Percentiles rank a stretch among this genome's conserved stretches.
phyloP scores from a whole-genome alignment of 2,797 vertebrate genomes.

The Iguana delicatissima region DNA sequence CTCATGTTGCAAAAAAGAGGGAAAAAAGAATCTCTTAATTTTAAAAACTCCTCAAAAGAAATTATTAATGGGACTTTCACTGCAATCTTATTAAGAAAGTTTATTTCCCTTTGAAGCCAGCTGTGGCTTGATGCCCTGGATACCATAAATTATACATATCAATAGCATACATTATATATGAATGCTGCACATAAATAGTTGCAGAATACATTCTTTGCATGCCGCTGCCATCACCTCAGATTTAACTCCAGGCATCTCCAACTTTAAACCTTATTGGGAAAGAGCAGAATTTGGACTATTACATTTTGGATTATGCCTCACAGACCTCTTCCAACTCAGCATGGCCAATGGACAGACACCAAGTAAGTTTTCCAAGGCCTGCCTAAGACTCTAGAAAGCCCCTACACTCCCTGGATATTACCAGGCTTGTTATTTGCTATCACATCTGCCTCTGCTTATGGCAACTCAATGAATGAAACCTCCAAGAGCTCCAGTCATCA shows the following conservation, averaged over 20 bases:
- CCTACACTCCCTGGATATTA: no score
- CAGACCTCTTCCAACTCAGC: no score
- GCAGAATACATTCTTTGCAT: not conserved
- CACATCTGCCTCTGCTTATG: no score
- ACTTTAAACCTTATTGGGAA: not conserved
- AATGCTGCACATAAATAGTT: not conserved
- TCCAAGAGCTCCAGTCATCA: no score
- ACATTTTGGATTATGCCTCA: no score
- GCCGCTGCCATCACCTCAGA: no score
- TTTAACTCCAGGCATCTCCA: not conserved
- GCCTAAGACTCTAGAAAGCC: not conserved
- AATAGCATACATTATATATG: not conserved
- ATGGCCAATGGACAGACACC: no score
- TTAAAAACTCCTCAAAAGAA: not conserved
- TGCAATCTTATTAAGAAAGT: not conserved
- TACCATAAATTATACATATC: conserved; percentile 11
- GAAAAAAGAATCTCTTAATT: not conserved
- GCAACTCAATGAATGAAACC: no score
- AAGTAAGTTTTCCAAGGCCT: no score
- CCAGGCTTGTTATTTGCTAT: not conserved
- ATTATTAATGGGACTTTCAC: not conserved
- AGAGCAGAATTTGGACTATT: not conserved
- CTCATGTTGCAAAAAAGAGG: not conserved
- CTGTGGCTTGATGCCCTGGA: not conserved
- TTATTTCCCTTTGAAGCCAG: conserved; percentile 11